These are phyloP conservation scores for Sitodiplosis mosellana DNA, from an alignment of 1,140 invertebrate species.

Conservation along the genomic window DNA sequence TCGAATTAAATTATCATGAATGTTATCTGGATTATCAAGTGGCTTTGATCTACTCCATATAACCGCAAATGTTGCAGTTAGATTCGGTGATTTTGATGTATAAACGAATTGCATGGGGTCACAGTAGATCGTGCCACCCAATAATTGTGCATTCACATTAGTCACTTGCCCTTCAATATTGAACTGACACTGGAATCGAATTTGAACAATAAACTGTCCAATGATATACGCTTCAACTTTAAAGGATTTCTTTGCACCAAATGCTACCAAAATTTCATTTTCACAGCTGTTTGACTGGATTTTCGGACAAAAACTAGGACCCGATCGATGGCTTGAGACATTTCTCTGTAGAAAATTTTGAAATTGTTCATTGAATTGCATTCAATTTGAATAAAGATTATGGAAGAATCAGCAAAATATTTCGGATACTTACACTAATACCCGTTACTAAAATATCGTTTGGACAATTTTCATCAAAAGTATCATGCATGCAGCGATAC, in stretches of 20 bases:
- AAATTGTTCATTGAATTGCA: conserved; percentile 5
- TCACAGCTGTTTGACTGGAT: conserved; percentile 76
- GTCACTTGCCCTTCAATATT: conserved; percentile 88
- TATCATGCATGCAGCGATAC: conserved; percentile 91
- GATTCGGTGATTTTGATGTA: conserved; percentile 71
- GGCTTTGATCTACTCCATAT: conserved; percentile 91
- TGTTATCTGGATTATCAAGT: conserved; percentile 85
- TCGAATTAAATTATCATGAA: conserved; percentile 41
- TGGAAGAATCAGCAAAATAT: conserved; percentile 1
- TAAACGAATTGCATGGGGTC: conserved; percentile 83
- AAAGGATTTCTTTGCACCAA: conserved; percentile 72
- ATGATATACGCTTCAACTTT: conserved; percentile 88
- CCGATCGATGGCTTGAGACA: conserved; percentile 81
- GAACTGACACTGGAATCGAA: conserved; percentile 86
- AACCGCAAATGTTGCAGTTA: conserved; percentile 83
- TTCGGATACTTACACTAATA: conserved; percentile 47
- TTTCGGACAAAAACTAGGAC: conserved; percentile 81
- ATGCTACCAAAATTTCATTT: conserved; percentile 80
- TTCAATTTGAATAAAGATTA: conserved; percentile 1
- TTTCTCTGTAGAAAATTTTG: conserved; percentile 45
- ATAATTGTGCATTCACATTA: conserved; percentile 72
- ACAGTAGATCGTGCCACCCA: conserved; percentile 87
- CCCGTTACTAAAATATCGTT: conserved; percentile 91
- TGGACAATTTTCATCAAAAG: conserved; percentile 82
- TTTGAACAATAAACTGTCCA: conserved; percentile 86